phyloP scores from a whole-genome alignment of 2,888 invertebrate species.

The Theodoxus fluviatilis region DNA sequence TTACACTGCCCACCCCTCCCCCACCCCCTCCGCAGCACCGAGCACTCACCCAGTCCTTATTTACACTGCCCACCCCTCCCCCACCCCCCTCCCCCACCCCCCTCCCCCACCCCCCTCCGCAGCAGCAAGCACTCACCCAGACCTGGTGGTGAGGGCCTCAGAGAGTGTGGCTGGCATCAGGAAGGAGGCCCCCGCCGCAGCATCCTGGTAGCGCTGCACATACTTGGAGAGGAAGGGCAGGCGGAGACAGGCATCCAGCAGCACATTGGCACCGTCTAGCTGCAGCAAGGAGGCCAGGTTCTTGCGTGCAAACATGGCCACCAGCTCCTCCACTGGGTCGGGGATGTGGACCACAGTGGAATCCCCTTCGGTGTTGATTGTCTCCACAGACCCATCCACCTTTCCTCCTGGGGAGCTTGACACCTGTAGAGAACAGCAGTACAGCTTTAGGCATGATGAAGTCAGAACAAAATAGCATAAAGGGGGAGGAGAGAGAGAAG shows the following conservation, averaged over 20 bases:
- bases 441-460: too few species aligned
- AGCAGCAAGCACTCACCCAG: conserved; percentile 68
- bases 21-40: too few species aligned
- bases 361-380: conserved; percentile 51
- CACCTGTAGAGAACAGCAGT: too few species aligned
- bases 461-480: too few species aligned
- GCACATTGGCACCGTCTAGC: conserved; percentile 79
- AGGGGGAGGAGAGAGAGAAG: too few species aligned
- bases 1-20: too few species aligned
- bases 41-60: too few species aligned
- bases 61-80: too few species aligned
- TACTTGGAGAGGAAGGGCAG: conserved; percentile 76
- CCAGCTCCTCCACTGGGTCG: conserved; percentile 54
- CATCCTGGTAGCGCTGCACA: conserved; percentile 72
- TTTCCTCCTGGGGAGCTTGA: too few species aligned
- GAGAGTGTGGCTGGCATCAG: conserved; percentile 75
- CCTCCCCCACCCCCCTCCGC: too few species aligned
- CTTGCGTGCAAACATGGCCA: conserved; percentile 76
- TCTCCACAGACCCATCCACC: conserved; percentile 40
- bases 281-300: conserved; percentile 82
- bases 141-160: conserved; percentile 78
- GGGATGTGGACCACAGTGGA: conserved; percentile 52
- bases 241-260: conserved; percentile 82
- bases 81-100: too few species aligned
- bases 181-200: conserved; percentile 72